Conservation (phyloP, 2,888 invertebrate species). For the Lissonota sp. region DNA sequence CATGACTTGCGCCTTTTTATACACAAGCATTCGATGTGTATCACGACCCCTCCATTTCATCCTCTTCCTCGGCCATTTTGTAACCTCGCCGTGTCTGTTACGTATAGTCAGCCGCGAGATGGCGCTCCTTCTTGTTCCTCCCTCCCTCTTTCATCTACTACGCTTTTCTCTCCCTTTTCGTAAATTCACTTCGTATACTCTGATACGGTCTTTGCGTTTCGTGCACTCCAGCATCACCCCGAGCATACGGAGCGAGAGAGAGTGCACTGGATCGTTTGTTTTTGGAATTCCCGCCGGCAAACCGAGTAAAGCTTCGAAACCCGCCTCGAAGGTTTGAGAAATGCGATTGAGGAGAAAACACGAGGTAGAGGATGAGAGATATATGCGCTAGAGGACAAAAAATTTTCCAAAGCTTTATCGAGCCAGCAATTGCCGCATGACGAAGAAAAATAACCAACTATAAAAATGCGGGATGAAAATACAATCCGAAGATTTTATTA, state of each 20-base stretch:
- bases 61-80: slow-evolving; percentile 22
- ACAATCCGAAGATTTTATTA: no score
- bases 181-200: slow-evolving; percentile 10
- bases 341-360: slow-evolving; percentile 22
- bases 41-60: slow-evolving; percentile 17
- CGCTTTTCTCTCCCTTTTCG: background rate
- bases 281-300: slow-evolving; percentile 59
- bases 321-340: slow-evolving; percentile 35
- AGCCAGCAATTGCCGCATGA: background rate
- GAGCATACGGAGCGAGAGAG: slow-evolving; percentile 14
- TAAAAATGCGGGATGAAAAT: no score
- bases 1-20: background rate
- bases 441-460: background rate
- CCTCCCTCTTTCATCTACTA: background rate
- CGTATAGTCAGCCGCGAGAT: slow-evolving; percentile 8
- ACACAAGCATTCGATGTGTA: background rate
- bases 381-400: background rate
- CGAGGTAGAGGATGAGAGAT: slow-evolving; percentile 1
- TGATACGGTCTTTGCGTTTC: slow-evolving; percentile 24
- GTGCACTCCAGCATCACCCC: slow-evolving; percentile 30
- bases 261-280: slow-evolving; percentile 61
- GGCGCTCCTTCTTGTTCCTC: slow-evolving; percentile 18
- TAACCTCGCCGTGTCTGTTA: slow-evolving; percentile 4
- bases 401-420: background rate
- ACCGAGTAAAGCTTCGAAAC: slow-evolving; percentile 19